Percentiles rank a stretch among this genome's conserved stretches.
phyloP scores from a whole-genome alignment of 2,797 vertebrate genomes.

The Chrysocyon brachyurus region DNA sequence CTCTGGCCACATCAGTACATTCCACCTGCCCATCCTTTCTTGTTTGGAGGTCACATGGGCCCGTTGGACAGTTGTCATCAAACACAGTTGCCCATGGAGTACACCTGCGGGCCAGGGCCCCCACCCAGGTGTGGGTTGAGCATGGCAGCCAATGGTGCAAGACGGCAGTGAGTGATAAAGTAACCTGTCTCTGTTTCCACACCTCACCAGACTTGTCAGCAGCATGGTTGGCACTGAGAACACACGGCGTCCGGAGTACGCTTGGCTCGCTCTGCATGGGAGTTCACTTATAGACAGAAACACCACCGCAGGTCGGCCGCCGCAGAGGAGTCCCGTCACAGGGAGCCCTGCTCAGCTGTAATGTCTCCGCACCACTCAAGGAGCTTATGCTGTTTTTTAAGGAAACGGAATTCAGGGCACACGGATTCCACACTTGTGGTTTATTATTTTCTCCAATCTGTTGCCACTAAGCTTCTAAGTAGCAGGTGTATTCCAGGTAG shows the following conservation, averaged over 20 bases:
- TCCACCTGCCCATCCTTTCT: neutral
- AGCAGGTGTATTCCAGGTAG: neutral
- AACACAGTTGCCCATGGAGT: neutral
- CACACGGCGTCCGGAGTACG: accelerated
- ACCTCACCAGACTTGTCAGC: accelerated
- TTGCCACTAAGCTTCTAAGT: neutral
- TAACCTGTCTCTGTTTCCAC: accelerated
- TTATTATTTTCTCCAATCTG: neutral
- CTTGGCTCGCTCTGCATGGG: neutral
- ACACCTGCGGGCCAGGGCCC: neutral
- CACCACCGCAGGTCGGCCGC: accelerated
- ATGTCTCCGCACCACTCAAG: accelerated
- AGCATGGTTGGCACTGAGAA: accelerated
- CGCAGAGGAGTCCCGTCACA: accelerated
- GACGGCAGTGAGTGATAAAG: conserved; percentile 47
- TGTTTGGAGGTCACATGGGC: neutral
- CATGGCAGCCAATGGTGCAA: neutral
- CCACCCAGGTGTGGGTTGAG: neutral
- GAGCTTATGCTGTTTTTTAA: accelerated
- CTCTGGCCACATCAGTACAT: accelerated
- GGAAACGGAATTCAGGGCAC: neutral
- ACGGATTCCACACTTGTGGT: accelerated
- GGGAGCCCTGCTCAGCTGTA: neutral
- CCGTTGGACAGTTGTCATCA: neutral
- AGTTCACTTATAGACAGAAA: neutral